Percentiles rank a stretch among this genome's conserved stretches.
phyloP scores from a whole-genome alignment of 2,113 vertebrate genomes.

The Calyptomena viridis region DNA sequence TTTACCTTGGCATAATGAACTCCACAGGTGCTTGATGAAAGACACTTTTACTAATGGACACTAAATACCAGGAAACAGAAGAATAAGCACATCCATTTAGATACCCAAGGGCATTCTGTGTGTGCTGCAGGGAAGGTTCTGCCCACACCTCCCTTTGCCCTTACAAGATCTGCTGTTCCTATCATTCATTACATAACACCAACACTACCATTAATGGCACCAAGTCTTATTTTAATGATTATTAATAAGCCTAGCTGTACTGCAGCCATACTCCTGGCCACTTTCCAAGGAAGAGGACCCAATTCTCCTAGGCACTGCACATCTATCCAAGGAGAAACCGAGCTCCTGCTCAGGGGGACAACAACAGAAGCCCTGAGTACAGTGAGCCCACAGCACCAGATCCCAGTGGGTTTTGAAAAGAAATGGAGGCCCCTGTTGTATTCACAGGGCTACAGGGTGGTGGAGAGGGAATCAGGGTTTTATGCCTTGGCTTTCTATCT shows the following conservation, averaged over 20 bases:
- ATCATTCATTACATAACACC: neutral
- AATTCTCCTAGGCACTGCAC: neutral
- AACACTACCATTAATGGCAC: neutral
- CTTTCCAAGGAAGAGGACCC: neutral
- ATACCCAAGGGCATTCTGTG: neutral
- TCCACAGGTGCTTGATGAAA: neutral
- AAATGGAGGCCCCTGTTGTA: neutral
- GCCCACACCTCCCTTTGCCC: neutral
- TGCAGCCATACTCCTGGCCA: neutral
- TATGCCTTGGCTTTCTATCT: neutral
- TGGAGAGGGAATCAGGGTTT: neutral
- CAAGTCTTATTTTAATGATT: neutral
- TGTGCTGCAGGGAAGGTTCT: neutral
- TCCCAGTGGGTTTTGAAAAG: neutral
- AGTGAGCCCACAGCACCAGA: neutral
- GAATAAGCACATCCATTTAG: neutral
- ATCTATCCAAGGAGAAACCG: neutral
- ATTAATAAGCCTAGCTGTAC: neutral
- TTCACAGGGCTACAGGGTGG: rapidly evolving
- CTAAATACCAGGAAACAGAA: neutral
- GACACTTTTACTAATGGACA: neutral
- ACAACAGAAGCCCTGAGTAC: neutral
- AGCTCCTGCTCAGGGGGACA: neutral
- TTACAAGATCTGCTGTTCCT: neutral
- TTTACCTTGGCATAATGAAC: neutral